phyloP scores from a whole-genome alignment of 2,113 vertebrate species.

The Ancistrus triradiatus region DNA sequence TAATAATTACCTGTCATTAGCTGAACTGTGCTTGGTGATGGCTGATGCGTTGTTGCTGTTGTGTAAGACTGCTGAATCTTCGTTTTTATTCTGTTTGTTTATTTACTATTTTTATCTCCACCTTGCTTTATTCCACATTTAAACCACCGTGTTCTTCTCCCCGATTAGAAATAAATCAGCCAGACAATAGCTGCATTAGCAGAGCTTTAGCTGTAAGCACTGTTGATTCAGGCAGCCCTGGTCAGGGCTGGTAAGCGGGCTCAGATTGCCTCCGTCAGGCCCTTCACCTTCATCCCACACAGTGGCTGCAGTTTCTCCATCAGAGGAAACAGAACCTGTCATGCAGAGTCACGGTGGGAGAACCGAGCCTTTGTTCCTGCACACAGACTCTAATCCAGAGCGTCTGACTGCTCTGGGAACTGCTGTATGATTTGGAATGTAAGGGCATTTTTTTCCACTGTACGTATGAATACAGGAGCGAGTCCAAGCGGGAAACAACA shows the following conservation, averaged over 20 bases:
- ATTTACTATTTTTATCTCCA: background rate
- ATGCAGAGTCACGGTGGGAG: conserved; percentile 41
- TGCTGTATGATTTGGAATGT: conserved; percentile 15
- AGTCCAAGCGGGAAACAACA: too few species aligned
- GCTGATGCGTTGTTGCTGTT: background rate
- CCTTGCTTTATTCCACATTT: background rate
- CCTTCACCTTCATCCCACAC: conserved; percentile 37
- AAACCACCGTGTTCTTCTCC: conserved; percentile 2
- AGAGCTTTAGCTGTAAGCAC: conserved; percentile 27
- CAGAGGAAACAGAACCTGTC: conserved; percentile 36
- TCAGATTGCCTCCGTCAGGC: conserved; percentile 37
- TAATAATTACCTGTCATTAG: conserved; percentile 51
- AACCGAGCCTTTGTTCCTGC: conserved; percentile 38
- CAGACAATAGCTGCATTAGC: conserved; percentile 27
- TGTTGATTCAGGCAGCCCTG: conserved; percentile 26
- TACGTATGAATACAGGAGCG: too few species aligned
- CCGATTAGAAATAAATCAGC: conserved; percentile 16
- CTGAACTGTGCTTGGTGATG: conserved; percentile 12
- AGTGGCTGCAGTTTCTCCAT: conserved; percentile 34
- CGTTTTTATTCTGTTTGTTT: background rate
- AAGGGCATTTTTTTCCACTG: too few species aligned
- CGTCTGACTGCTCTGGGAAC: conserved; percentile 29
- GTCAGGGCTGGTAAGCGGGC: conserved; percentile 27
- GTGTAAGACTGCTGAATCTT: conserved; percentile 2
- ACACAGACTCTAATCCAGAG: conserved; percentile 24